These are phyloP conservation scores for Pammene aurita DNA, from an alignment of 2,888 invertebrate genomes.

Conservation along the genomic window DNA sequence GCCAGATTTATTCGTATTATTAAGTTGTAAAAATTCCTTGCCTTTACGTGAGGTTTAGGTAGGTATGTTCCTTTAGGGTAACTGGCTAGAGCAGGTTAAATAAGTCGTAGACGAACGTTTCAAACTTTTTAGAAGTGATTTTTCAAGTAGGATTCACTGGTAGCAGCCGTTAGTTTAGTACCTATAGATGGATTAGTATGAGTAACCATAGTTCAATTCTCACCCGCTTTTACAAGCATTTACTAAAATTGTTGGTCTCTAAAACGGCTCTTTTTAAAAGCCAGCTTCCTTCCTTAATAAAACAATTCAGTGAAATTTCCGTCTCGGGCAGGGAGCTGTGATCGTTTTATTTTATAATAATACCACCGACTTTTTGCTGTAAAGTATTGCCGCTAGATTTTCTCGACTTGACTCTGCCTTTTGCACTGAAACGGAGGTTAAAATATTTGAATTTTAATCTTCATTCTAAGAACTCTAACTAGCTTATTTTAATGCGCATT, in stretches of 20 bases:
- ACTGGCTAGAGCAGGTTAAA: too few species aligned
- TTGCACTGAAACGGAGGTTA: slow-evolving; percentile 9
- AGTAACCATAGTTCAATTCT: not conserved
- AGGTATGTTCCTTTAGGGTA: too few species aligned
- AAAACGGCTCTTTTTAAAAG: slow-evolving; percentile 2
- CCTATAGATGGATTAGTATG: too few species aligned
- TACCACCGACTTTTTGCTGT: slow-evolving; percentile 21
- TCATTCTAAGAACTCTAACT: not conserved
- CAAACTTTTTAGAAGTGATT: too few species aligned
- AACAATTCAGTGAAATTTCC: slow-evolving; percentile 23
- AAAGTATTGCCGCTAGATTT: slow-evolving; percentile 20
- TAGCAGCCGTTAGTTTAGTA: too few species aligned
- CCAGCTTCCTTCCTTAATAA: slow-evolving; percentile 14
- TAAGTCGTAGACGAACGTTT: too few species aligned
- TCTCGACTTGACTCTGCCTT: slow-evolving; percentile 17
- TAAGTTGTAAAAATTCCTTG: not conserved
- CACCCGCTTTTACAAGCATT: not conserved
- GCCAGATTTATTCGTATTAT: slow-evolving; percentile 48
- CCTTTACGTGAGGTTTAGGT: not conserved
- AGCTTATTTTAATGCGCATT: not conserved
- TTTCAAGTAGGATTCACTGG: too few species aligned
- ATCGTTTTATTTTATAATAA: slow-evolving; percentile 30
- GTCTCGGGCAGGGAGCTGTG: slow-evolving; percentile 15
- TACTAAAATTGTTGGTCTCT: slow-evolving; percentile 5
- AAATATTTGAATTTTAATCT: slow-evolving; percentile 1